These are phyloP conservation scores for Sylvietta virens DNA, from an alignment of 2,113 vertebrate genomes.

Conservation along the genomic window DNA sequence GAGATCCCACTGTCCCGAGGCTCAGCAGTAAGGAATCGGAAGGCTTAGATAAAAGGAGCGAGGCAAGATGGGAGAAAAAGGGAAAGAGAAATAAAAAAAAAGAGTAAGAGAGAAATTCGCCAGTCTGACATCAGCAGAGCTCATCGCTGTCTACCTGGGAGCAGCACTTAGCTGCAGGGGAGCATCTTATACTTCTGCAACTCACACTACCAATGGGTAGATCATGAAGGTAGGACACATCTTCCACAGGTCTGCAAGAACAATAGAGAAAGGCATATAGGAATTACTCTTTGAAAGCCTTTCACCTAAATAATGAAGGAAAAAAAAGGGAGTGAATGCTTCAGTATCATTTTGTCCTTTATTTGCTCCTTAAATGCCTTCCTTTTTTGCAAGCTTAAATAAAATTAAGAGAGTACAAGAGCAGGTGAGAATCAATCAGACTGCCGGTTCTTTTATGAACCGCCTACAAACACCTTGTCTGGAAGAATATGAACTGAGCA, in stretches of 20 bases:
- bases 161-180: not conserved
- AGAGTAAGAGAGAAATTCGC: not conserved
- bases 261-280: not conserved
- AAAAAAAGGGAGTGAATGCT: fast-evolving
- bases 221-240: not conserved
- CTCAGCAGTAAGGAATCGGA: not conserved
- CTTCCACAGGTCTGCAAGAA: not conserved
- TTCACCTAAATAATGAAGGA: not conserved
- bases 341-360: not conserved
- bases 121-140: not conserved
- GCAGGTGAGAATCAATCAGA: not conserved
- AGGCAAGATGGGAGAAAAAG: not conserved
- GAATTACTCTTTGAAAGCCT: not conserved
- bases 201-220: not conserved
- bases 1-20: not conserved
- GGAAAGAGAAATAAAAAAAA: not conserved
- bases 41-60: not conserved
- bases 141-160: not conserved
- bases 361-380: not conserved
- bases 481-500: not conserved
- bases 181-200: not conserved
- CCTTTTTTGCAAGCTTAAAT: not conserved
- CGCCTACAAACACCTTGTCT: slow-evolving; percentile 12
- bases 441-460: not conserved
- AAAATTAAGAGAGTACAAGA: not conserved